Evolutionary conservation across 1,140 invertebrate genomes (phyloP).

Genomic region (Lepidurus arcticus): DNA sequence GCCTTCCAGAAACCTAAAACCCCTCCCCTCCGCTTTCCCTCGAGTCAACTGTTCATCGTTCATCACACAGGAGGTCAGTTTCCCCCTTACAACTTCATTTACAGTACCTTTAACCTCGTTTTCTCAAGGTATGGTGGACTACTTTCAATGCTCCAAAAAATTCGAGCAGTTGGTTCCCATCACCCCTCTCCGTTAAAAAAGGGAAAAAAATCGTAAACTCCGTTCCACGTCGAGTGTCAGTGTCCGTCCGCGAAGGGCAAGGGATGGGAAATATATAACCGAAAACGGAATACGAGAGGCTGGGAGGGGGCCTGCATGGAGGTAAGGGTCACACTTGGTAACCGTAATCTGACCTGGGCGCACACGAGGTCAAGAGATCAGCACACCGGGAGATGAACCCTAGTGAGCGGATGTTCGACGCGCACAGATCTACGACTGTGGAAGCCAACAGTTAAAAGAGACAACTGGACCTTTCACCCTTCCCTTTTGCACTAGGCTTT

Average conservation of each 20-base stretch:
- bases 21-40: no score
- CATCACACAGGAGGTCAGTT: not conserved
- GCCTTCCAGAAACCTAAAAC: not conserved
- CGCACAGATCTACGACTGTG: not conserved
- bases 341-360: not conserved
- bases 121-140: not conserved
- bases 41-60: no score
- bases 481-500: not conserved
- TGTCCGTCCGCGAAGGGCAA: not conserved
- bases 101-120: not conserved
- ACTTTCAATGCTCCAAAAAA: not conserved
- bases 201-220: not conserved
- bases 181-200: not conserved
- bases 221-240: not conserved
- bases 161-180: not conserved
- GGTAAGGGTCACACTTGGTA: not conserved
- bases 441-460: not conserved
- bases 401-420: not conserved
- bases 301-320: not conserved
- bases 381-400: slow-evolving; percentile 4
- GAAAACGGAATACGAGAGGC: not conserved
- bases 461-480: slow-evolving; percentile 21
- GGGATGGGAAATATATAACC: not conserved
- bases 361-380: slow-evolving; percentile 21
- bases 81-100: not conserved